Evolutionary conservation across 2,888 invertebrate genomes (phyloP).

Genomic region (Coenonympha glycerion): DNA sequence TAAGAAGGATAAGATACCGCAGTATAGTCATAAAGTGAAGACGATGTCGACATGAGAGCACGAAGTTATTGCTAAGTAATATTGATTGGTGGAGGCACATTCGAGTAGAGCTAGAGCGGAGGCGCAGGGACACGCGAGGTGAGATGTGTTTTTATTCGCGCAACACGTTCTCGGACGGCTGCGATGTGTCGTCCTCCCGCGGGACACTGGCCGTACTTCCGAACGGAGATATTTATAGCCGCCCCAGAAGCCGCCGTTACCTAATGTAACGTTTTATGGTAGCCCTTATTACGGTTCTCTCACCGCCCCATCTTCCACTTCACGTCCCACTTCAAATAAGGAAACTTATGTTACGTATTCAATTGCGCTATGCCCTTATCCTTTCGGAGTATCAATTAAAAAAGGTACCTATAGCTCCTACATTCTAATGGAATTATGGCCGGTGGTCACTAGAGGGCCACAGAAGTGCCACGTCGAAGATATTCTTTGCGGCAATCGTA

Average conservation of each 20-base stretch:
- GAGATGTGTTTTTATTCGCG: constrained; percentile 70
- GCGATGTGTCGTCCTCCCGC: constrained; percentile 66
- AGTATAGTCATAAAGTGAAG: constrained; percentile 42
- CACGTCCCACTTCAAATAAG: constrained; percentile 37
- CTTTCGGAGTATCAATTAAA: constrained; percentile 1
- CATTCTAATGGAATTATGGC: constrained; percentile 15
- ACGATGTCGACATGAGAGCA: constrained; percentile 49
- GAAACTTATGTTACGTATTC: constrained; percentile 58
- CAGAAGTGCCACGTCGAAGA: constrained; percentile 62
- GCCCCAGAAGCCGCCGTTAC: constrained; percentile 74
- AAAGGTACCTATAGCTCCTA: constrained; percentile 6
- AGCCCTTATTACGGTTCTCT: constrained; percentile 71
- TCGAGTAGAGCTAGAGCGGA: constrained; percentile 28
- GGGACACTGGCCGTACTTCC: constrained; percentile 73
- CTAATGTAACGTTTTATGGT: constrained; percentile 76
- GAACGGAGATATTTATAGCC: constrained; percentile 75
- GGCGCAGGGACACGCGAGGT: constrained; percentile 45
- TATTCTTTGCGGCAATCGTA: constrained; percentile 72
- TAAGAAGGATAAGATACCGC: constrained; percentile 24
- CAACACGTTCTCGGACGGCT: constrained; percentile 65
- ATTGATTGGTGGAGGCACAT: constrained; percentile 59
- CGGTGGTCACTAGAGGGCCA: constrained; percentile 54
- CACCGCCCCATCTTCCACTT: constrained; percentile 35
- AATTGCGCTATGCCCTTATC: constrained; percentile 7
- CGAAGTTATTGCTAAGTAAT: constrained; percentile 64